Percentiles rank a stretch among this genome's conserved stretches.
Evolutionary conservation across 1,140 invertebrate species (phyloP).

Genomic region (Phthorimaea operculella): DNA sequence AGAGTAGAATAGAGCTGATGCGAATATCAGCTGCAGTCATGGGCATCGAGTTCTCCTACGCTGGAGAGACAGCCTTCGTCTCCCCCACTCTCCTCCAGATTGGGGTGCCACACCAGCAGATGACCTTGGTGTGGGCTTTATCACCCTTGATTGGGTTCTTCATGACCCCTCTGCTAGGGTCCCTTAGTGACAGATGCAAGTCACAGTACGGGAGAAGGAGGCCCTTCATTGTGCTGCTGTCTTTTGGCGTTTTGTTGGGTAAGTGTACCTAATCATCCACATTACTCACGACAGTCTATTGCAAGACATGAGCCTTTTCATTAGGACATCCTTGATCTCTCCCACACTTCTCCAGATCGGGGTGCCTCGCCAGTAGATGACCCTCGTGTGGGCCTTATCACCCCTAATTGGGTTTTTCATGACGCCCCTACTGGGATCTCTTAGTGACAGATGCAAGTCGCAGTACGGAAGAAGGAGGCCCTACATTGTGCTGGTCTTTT

Average conservation of each 20-base stretch:
- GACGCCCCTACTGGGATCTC: conserved; percentile 90
- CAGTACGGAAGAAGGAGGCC: conserved; percentile 86
- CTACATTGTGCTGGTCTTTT: conserved; percentile 91
- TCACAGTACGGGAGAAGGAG: conserved; percentile 83
- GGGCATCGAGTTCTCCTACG: conserved; percentile 98
- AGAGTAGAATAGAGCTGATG: conserved; percentile 84
- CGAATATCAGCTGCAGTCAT: conserved; percentile 93
- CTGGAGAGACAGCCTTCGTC: conserved; percentile 96
- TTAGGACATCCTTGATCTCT: conserved; percentile 96
- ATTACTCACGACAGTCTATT: no score
- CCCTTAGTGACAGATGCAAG: conserved; percentile 89
- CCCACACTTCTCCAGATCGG: conserved; percentile 94
- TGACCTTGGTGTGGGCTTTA: conserved; percentile 96
- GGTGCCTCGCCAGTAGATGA: conserved; percentile 91
- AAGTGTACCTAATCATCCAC: conserved; percentile 30
- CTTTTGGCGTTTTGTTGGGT: conserved; percentile 90
- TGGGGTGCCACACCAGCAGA: conserved; percentile 88
- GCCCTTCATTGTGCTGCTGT: conserved; percentile 91
- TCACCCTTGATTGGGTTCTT: conserved; percentile 94
- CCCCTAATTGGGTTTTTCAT: conserved; percentile 93
- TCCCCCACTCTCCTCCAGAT: conserved; percentile 94
- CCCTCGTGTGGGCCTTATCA: conserved; percentile 93
- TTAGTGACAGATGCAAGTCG: conserved; percentile 89
- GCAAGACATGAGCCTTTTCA: no score
- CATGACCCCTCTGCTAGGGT: conserved; percentile 91